A percentile compares a stretch with the other conserved stretches of the same genome.
These are phyloP conservation scores for Entelurus aequoreus DNA, from an alignment of 2,113 vertebrate genomes.

Conservation along the genomic window DNA sequence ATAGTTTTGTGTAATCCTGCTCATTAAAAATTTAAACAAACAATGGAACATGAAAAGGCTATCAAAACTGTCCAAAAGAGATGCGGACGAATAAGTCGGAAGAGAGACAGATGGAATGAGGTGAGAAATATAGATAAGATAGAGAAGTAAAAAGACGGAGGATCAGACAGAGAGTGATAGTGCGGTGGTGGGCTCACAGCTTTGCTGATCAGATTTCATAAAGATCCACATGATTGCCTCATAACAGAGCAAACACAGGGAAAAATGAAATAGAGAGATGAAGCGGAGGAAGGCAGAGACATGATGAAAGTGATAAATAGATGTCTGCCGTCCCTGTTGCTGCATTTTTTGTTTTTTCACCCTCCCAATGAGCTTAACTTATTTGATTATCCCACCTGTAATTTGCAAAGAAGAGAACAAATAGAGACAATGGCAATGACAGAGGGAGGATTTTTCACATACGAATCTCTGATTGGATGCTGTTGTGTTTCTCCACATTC, in stretches of 20 bases:
- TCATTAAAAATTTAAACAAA: background rate
- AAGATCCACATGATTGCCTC: slow-evolving; percentile 69
- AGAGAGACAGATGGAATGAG: slow-evolving; percentile 19
- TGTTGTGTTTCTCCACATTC: slow-evolving; percentile 18
- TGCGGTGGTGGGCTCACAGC: slow-evolving; percentile 33
- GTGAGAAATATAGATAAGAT: slow-evolving; percentile 22
- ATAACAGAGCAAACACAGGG: slow-evolving; percentile 55
- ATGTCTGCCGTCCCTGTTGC: slow-evolving; percentile 31
- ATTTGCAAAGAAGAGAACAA: slow-evolving; percentile 22
- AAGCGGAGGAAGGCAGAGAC: slow-evolving; percentile 41
- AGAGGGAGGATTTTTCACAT: slow-evolving; percentile 18
- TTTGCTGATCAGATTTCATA: slow-evolving; percentile 68
- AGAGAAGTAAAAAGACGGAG: slow-evolving; percentile 47
- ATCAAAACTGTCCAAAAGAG: slow-evolving; percentile 15
- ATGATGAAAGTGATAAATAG: slow-evolving; percentile 58
- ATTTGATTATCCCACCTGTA: slow-evolving; percentile 31
- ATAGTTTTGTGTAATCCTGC: background rate
- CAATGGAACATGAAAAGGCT: slow-evolving; percentile 1
- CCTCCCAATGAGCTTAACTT: slow-evolving; percentile 1
- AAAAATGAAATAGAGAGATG: slow-evolving; percentile 51
- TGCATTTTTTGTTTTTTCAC: slow-evolving; percentile 41
- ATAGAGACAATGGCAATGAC: slow-evolving; percentile 25
- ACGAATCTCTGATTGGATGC: slow-evolving; percentile 35
- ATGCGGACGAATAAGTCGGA: slow-evolving; percentile 23
- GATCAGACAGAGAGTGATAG: slow-evolving; percentile 27